phyloP scores from a whole-genome alignment of 2,113 vertebrate species.

The Chaetorhynchus papuensis region DNA sequence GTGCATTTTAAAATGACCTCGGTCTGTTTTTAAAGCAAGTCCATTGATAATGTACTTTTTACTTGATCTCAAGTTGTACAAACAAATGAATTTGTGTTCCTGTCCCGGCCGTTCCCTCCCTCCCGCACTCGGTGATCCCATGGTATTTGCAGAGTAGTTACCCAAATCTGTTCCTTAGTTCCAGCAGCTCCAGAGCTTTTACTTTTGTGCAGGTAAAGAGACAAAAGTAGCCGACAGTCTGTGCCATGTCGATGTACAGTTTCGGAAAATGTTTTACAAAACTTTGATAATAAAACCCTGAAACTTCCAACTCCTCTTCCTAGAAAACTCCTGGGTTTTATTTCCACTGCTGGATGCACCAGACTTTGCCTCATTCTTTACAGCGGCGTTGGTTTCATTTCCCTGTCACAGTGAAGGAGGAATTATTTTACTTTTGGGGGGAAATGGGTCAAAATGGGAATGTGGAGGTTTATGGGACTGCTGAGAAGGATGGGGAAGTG shows the following conservation, averaged over 20 bases:
- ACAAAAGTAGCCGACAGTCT: slow-evolving; percentile 76
- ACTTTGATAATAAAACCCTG: slow-evolving; percentile 93
- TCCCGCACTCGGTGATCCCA: slow-evolving; percentile 74
- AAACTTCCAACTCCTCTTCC: slow-evolving; percentile 66
- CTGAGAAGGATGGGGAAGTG: not conserved
- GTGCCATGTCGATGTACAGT: slow-evolving; percentile 85
- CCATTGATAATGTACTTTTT: slow-evolving; percentile 76
- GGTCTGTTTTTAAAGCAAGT: slow-evolving; percentile 72
- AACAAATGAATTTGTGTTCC: slow-evolving; percentile 73
- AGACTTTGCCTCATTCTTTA: not conserved
- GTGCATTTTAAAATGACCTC: slow-evolving; percentile 76
- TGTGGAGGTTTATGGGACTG: not conserved
- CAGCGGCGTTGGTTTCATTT: not conserved
- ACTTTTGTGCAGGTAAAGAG: slow-evolving; percentile 76
- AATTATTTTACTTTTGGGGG: not conserved
- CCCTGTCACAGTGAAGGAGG: not conserved
- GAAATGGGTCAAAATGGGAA: not conserved
- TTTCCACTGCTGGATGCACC: not conserved
- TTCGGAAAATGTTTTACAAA: slow-evolving; percentile 88
- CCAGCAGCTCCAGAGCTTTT: slow-evolving; percentile 65
- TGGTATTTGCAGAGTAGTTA: slow-evolving; percentile 75
- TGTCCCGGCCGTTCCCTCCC: slow-evolving; percentile 68
- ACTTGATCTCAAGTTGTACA: slow-evolving; percentile 78
- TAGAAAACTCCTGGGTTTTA: slow-evolving; percentile 44
- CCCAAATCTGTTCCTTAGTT: slow-evolving; percentile 71